Evolutionary conservation across 2,113 vertebrate species (phyloP).

Genomic region (Thermophis baileyi): DNA sequence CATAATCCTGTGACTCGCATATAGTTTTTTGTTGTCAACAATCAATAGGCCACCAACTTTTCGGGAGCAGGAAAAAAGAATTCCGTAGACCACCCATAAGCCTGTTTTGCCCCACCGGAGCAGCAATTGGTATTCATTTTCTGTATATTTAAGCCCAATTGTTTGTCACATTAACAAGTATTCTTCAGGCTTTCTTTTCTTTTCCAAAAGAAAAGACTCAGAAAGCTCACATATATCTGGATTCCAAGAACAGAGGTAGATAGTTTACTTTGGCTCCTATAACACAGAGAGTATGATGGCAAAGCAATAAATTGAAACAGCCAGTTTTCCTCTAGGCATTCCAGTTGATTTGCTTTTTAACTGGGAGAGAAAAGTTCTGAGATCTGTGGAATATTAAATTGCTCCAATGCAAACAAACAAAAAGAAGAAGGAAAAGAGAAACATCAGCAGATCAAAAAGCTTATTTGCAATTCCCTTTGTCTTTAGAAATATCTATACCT

Average conservation of each 20-base stretch:
- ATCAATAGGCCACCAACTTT: background rate
- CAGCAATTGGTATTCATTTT: slow-evolving; percentile 1
- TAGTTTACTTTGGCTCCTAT: slow-evolving; percentile 59
- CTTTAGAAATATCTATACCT: slow-evolving; percentile 62
- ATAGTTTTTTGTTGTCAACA: background rate
- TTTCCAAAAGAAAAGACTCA: background rate
- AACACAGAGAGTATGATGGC: slow-evolving; percentile 40
- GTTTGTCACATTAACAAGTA: slow-evolving; percentile 11
- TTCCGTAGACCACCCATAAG: background rate
- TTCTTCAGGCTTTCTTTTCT: slow-evolving; percentile 19
- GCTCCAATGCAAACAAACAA: background rate
- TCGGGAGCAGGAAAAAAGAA: background rate
- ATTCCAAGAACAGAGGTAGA: slow-evolving; percentile 46
- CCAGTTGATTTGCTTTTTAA: slow-evolving; percentile 55
- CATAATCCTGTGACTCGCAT: background rate
- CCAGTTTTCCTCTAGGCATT: slow-evolving; percentile 51
- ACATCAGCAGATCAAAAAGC: slow-evolving; percentile 37
- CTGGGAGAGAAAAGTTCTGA: slow-evolving; percentile 57
- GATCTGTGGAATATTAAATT: slow-evolving; percentile 64
- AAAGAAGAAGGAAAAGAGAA: slow-evolving; percentile 9
- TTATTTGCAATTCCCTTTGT: slow-evolving; percentile 60
- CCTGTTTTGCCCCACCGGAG: background rate
- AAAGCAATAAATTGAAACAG: slow-evolving; percentile 55
- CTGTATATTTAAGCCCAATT: fast-evolving
- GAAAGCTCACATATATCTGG: slow-evolving; percentile 29